Conservation (phyloP, 2,888 invertebrate species). For the Cantharis lateralis region DNA sequence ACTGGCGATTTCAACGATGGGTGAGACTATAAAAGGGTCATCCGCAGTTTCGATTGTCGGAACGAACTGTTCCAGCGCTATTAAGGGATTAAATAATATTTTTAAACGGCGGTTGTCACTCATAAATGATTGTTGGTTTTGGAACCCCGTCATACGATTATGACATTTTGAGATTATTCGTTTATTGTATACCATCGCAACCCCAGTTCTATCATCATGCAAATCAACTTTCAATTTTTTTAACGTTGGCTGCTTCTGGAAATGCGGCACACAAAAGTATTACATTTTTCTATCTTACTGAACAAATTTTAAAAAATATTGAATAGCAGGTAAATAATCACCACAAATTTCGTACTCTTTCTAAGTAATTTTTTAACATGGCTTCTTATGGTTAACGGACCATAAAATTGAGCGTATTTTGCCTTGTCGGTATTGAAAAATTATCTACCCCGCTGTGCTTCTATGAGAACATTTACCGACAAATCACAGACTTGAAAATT, state of each 20-base stretch:
- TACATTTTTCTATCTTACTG: neutral
- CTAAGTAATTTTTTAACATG: slow-evolving; percentile 24
- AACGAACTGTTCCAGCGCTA: neutral
- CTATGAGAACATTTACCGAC: slow-evolving; percentile 13
- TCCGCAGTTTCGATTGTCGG: neutral
- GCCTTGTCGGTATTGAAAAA: slow-evolving; percentile 23
- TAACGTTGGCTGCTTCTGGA: neutral
- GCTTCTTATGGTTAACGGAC: slow-evolving; percentile 21
- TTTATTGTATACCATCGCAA: neutral
- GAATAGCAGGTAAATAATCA: neutral
- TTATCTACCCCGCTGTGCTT: slow-evolving; percentile 20
- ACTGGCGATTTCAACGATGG: neutral
- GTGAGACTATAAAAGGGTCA: neutral
- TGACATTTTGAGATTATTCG: slow-evolving; percentile 6
- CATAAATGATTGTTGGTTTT: slow-evolving; percentile 18
- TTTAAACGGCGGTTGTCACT: slow-evolving; percentile 20
- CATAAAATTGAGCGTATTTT: slow-evolving; percentile 27
- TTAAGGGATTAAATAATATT: slow-evolving; percentile 24
- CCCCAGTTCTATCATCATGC: neutral
- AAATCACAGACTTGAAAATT: slow-evolving; percentile 10
- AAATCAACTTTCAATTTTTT: neutral
- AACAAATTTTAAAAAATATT: neutral
- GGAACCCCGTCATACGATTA: slow-evolving; percentile 17
- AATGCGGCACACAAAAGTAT: neutral
- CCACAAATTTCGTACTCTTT: slow-evolving; percentile 5